These are phyloP conservation scores for Gymnocypris eckloni DNA, from an alignment of 2,797 vertebrate genomes.

Conservation along the genomic window DNA sequence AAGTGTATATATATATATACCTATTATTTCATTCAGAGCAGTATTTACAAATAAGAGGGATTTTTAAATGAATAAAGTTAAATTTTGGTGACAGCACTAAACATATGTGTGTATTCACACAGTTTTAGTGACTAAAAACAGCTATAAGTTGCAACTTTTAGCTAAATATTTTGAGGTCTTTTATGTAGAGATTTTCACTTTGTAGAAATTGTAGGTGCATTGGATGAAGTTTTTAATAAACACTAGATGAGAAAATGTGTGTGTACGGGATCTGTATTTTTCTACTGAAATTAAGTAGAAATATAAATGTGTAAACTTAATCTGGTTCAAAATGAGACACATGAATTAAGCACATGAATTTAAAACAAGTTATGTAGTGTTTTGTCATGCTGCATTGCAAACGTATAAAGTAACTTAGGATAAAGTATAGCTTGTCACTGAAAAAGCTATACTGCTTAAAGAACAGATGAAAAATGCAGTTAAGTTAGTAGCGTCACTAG, in stretches of 20 bases:
- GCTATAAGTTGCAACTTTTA: not conserved
- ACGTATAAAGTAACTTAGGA: not conserved
- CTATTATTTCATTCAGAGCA: not conserved
- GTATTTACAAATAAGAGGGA: not conserved
- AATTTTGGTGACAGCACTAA: not conserved
- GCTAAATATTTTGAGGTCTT: not conserved
- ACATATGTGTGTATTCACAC: not conserved
- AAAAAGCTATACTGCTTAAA: not conserved
- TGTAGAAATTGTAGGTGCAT: not conserved
- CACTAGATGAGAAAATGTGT: not conserved
- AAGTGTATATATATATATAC: too few species aligned
- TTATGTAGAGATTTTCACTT: not conserved
- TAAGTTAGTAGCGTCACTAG: not conserved
- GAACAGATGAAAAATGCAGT: too few species aligned
- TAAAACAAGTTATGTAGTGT: too few species aligned
- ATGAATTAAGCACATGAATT: not conserved
- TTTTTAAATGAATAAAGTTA: too few species aligned
- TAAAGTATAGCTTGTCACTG: not conserved
- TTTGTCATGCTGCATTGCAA: not conserved
- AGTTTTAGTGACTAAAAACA: not conserved
- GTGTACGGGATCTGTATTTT: not conserved
- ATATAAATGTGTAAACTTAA: not conserved
- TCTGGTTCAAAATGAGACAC: not conserved
- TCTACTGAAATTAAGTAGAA: not conserved
- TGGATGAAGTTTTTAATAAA: not conserved